Percentiles rank a stretch among this genome's conserved stretches.
Evolutionary conservation across 2,797 vertebrate species (phyloP).

Genomic region (Dryobates pubescens): DNA sequence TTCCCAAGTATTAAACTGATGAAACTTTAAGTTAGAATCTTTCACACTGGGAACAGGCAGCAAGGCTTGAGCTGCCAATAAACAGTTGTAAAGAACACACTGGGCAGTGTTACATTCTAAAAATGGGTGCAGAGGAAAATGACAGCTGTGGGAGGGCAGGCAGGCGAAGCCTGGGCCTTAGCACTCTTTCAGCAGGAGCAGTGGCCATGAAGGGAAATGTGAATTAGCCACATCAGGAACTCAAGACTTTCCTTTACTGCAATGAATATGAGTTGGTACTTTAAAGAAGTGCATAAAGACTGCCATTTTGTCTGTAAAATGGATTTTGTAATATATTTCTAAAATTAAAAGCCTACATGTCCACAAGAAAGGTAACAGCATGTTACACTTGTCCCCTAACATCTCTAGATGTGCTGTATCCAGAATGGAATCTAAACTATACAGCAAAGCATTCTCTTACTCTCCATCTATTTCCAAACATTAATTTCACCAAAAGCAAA

Average conservation of each 20-base stretch:
- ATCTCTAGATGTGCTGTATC: not conserved
- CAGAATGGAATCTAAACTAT: not conserved
- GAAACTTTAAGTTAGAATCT: not conserved
- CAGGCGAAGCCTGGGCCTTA: not conserved
- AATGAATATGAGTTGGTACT: not conserved
- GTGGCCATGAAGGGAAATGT: not conserved
- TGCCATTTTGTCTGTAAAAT: not conserved
- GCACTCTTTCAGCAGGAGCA: not conserved
- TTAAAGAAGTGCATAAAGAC: not conserved
- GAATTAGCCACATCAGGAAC: not conserved
- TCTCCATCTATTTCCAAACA: not conserved
- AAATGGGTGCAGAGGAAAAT: slow-evolving; percentile 53
- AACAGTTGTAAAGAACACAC: not conserved
- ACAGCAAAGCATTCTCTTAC: not conserved
- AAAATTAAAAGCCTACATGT: not conserved
- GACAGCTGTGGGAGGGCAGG: slow-evolving; percentile 45
- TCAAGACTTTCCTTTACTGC: not conserved
- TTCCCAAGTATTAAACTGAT: not conserved
- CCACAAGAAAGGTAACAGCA: not conserved
- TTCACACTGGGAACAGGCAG: not conserved
- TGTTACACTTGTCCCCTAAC: not conserved
- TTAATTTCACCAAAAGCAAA: not conserved
- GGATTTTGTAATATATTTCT: not conserved
- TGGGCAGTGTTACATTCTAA: slow-evolving; percentile 50
- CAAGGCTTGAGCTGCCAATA: slow-evolving; percentile 3